phyloP scores from a whole-genome alignment of 1,140 invertebrate species.

The Drosophila teissieri region DNA sequence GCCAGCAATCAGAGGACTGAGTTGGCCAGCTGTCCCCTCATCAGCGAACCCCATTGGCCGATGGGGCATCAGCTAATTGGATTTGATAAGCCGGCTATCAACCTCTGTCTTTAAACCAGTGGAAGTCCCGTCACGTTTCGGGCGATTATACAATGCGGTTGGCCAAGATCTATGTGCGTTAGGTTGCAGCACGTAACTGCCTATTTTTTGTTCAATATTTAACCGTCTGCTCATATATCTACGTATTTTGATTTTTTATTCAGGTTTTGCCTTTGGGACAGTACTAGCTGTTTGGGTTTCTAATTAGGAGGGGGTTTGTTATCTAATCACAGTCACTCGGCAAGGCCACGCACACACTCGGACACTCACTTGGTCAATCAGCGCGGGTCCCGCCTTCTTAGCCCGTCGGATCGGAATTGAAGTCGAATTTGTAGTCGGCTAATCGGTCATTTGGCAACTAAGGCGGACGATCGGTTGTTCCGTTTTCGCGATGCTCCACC shows the following conservation, averaged over 20 bases:
- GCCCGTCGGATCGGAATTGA: slow-evolving; percentile 2
- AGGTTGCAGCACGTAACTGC: slow-evolving; percentile 41
- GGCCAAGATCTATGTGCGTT: slow-evolving; percentile 38
- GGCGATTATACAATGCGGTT: slow-evolving; percentile 70
- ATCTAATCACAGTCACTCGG: slow-evolving; percentile 70
- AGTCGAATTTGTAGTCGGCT: slow-evolving; percentile 1
- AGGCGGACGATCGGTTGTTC: slow-evolving; percentile 38
- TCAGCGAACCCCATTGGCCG: slow-evolving; percentile 13
- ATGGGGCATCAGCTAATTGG: slow-evolving; percentile 36
- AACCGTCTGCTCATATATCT: slow-evolving; percentile 1
- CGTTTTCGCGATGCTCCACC: slow-evolving; percentile 65
- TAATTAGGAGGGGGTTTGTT: slow-evolving; percentile 65
- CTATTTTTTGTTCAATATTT: slow-evolving; percentile 7
- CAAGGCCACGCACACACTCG: slow-evolving; percentile 30
- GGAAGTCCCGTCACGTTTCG: slow-evolving; percentile 62
- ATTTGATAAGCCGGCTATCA: slow-evolving; percentile 45
- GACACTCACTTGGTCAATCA: slow-evolving; percentile 39
- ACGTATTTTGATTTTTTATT: slow-evolving; percentile 31
- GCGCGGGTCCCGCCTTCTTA: slow-evolving; percentile 14
- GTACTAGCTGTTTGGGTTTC: slow-evolving; percentile 42
- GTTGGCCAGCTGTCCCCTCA: slow-evolving; percentile 12
- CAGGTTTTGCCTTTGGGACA: slow-evolving; percentile 46
- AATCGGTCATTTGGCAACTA: slow-evolving; percentile 16
- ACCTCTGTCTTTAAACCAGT: not conserved
- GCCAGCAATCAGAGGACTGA: slow-evolving; percentile 14